Evolutionary conservation across 2,113 vertebrate genomes (phyloP).

Genomic region (Chroicocephalus ridibundus): DNA sequence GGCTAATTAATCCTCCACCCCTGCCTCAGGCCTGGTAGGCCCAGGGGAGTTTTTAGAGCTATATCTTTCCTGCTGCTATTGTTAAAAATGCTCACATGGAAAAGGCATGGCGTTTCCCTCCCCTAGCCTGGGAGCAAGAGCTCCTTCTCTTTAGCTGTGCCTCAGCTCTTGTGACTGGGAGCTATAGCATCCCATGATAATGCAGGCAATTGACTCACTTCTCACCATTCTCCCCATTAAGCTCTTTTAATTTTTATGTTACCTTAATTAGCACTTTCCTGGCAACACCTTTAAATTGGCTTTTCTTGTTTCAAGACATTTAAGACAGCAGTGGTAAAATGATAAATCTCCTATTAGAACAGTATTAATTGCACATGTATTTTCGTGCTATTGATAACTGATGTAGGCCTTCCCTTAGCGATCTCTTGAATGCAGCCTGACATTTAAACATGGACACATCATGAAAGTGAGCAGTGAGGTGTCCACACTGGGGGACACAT

Average conservation of each 20-base stretch:
- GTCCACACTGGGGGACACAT: background rate
- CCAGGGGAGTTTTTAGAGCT: background rate
- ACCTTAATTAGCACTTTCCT: background rate
- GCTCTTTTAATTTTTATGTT: background rate
- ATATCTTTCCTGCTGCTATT: background rate
- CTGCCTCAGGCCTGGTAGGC: background rate
- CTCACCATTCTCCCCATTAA: background rate
- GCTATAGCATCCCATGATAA: background rate
- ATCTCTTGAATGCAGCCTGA: background rate
- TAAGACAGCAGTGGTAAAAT: background rate
- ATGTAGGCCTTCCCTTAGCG: background rate
- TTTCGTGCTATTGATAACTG: background rate
- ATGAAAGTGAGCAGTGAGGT: background rate
- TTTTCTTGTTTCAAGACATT: background rate
- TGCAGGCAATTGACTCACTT: background rate
- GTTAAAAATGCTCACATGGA: background rate
- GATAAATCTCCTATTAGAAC: background rate
- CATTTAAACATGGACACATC: background rate
- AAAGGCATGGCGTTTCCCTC: background rate
- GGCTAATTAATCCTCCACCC: slow-evolving; percentile 7
- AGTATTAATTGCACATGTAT: background rate
- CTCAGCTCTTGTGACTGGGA: background rate
- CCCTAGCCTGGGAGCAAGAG: background rate
- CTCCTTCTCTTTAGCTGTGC: background rate
- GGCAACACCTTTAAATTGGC: background rate